Conservation (phyloP, 1,140 invertebrate genomes). For the Portunus trituberculatus region DNA sequence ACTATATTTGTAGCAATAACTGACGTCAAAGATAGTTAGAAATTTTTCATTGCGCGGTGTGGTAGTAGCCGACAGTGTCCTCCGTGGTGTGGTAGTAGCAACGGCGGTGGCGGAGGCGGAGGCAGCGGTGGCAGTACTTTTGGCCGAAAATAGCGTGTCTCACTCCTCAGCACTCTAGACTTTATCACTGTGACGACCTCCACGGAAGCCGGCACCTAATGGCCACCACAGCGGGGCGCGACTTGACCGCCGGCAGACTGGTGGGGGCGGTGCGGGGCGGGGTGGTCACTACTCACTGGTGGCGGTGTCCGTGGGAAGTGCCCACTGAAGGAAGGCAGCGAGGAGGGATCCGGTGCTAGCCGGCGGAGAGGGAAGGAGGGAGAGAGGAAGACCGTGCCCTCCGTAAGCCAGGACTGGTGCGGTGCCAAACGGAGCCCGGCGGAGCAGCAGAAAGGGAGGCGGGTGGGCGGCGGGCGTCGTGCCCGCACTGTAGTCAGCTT, state of each 20-base stretch:
- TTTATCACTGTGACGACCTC: too few species aligned
- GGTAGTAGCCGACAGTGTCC: too few species aligned
- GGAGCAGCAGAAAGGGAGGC: not conserved
- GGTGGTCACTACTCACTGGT: constrained; percentile 40
- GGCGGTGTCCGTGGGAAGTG: not conserved
- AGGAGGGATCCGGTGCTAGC: not conserved
- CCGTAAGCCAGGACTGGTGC: constrained; percentile 35
- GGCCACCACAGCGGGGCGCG: too few species aligned
- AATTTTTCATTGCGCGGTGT: not conserved
- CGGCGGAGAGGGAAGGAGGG: not conserved
- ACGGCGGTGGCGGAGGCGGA: too few species aligned
- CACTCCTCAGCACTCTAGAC: too few species aligned
- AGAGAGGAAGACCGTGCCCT: constrained; percentile 39
- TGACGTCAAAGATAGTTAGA: not conserved
- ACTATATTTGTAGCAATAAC: not conserved
- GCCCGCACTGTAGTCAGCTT: constrained; percentile 21
- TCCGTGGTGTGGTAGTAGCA: too few species aligned
- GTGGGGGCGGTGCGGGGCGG: not conserved
- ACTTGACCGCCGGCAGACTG: not conserved
- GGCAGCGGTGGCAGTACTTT: too few species aligned
- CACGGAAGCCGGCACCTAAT: too few species aligned
- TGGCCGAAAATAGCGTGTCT: too few species aligned
- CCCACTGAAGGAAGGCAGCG: not conserved
- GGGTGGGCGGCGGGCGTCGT: constrained; percentile 39
- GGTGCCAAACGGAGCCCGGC: constrained; percentile 35